Evolutionary conservation across 2,888 invertebrate genomes (phyloP), one percentile per base, ranked within the genome.

Genomic region (Lacanobia oleracea): DNA sequence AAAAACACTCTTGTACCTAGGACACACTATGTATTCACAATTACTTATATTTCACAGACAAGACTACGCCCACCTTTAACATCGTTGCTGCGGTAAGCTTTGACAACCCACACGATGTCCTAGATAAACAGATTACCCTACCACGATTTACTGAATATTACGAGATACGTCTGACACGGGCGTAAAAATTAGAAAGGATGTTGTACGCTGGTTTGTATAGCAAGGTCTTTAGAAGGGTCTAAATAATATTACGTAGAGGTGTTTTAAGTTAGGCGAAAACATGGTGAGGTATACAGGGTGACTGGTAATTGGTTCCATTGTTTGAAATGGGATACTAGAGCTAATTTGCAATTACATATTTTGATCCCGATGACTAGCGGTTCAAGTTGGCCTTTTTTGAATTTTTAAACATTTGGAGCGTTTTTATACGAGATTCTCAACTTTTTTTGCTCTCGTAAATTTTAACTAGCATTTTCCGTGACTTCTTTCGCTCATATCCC

Each of bases 111-210:
- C 86, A 86, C 84, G 83, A 84, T 86, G 88, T 88, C 90, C 90
- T 91, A 88, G 87, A 82, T 87, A 93, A 91, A 93, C 91, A 91
- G 77, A 87, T 84, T 80, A 84, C 60, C 78, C 86, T 82, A 83
- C 84, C 84, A 83, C 77, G 77, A 85, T 88, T 87, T 83, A 78
- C 83, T 82, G 83, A 81, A 85, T 81, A 81, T 78, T 81, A 83
- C 78, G 72, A 75, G 68, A 77, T 69, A 66, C 27, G 33, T 70
- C 59, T 48, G 70, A 72, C 77, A 72, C 64, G 33, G 12, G 67
- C 50, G 40, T 72, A 78, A 78, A 78, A 81, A 78, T 71, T 56
- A 50, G 45, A 57, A 75, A 45, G 23, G 37, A 50, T 61, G 9
- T 64, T 72, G 27, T 59, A 51, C 43, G 14, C 8, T 40, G 48